Conservation (phyloP, 2,797 vertebrate species). For the Salmo trutta region DNA sequence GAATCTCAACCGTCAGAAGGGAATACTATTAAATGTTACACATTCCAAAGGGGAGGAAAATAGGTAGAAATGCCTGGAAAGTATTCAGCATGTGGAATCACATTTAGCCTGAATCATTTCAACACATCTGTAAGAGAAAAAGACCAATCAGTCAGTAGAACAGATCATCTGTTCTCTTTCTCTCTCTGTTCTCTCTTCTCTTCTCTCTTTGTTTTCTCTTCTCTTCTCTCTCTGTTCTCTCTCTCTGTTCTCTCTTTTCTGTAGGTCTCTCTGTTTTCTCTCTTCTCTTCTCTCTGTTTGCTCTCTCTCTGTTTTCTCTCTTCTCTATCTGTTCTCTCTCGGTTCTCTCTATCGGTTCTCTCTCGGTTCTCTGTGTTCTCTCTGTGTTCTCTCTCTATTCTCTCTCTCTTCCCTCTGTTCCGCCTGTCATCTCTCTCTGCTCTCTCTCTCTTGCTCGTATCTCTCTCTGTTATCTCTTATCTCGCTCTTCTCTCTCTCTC, state of each 20-base stretch:
- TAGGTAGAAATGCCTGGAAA: slow-evolving; percentile 16
- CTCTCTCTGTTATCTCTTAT: neutral
- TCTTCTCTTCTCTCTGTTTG: neutral
- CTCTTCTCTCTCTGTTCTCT: too few relatives aligned
- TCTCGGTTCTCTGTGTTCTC: neutral
- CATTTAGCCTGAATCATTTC: neutral
- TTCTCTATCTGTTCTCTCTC: too few relatives aligned
- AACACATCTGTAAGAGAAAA: neutral
- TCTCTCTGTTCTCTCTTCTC: neutral
- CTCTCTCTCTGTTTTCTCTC: neutral
- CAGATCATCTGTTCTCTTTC: neutral
- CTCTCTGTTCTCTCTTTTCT: too few relatives aligned
- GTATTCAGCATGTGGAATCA: slow-evolving; percentile 11
- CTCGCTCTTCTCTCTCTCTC: neutral
- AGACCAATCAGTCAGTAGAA: neutral
- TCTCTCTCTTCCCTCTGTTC: neutral
- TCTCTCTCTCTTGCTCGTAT: neutral
- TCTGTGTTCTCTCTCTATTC: neutral
- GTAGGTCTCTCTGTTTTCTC: too few relatives aligned
- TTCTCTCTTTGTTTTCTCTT: slow-evolving; percentile 5
- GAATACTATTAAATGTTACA: slow-evolving; percentile 43
- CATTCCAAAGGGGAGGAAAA: slow-evolving; percentile 52
- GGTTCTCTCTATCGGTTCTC: neutral
- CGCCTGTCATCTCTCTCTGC: neutral
- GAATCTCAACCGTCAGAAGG: slow-evolving; percentile 43